Percentiles rank a stretch among this genome's conserved stretches.
phyloP scores from a whole-genome alignment of 1,140 invertebrate species.

The Agraylea sexmaculata region DNA sequence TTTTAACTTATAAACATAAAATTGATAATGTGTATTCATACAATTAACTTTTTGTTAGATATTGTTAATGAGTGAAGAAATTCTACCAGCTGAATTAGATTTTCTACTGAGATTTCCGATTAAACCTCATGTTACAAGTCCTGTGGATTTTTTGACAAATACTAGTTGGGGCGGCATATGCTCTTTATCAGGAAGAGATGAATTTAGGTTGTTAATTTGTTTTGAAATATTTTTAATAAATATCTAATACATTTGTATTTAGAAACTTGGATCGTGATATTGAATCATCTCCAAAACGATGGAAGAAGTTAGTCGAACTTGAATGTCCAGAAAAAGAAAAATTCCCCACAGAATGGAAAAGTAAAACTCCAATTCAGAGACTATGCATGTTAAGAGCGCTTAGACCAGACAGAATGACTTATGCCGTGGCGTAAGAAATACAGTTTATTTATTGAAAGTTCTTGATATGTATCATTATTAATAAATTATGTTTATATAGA shows the following conservation, averaged over 20 bases:
- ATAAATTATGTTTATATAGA: conserved; percentile 31
- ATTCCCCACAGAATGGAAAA: conserved; percentile 96
- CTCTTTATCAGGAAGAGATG: conserved; percentile 76
- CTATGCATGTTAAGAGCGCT: conserved; percentile 90
- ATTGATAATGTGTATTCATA: conserved; percentile 3
- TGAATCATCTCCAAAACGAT: conserved; percentile 85
- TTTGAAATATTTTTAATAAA: conserved; percentile 2
- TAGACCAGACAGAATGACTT: conserved; percentile 88
- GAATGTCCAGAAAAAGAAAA: conserved; percentile 94
- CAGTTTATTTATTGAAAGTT: not conserved
- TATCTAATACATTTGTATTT: conserved; percentile 12
- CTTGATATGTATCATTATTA: conserved; percentile 3
- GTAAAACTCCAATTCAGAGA: conserved; percentile 82
- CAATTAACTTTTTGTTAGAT: conserved; percentile 49
- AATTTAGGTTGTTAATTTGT: conserved; percentile 52
- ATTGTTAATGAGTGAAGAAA: conserved; percentile 72
- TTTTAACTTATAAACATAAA: conserved; percentile 2
- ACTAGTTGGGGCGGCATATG: conserved; percentile 90
- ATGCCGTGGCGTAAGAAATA: conserved; percentile 58
- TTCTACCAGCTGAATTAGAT: conserved; percentile 75
- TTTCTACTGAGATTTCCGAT: conserved; percentile 91
- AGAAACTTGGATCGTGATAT: conserved; percentile 91
- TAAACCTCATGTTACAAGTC: conserved; percentile 77
- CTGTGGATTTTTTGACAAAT: conserved; percentile 90
- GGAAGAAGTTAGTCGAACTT: conserved; percentile 93